phyloP scores from a whole-genome alignment of 1,140 invertebrate genomes.

The Drosophila pandora region DNA sequence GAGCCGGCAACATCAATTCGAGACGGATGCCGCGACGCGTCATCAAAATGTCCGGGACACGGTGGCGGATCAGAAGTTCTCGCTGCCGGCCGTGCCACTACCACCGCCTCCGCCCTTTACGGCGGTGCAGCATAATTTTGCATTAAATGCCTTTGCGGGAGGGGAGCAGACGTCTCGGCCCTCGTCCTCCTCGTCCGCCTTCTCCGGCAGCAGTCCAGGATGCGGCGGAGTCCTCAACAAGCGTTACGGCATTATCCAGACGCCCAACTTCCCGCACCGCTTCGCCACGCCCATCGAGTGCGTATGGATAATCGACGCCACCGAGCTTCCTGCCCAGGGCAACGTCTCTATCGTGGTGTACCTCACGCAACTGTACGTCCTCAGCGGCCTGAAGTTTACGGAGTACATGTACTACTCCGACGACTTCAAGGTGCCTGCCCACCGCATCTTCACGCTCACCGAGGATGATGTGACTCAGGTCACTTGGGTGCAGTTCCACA shows the following conservation, averaged over 20 bases:
- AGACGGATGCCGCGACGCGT: slow-evolving; percentile 13
- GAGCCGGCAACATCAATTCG: slow-evolving; percentile 20
- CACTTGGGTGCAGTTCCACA: slow-evolving; percentile 88
- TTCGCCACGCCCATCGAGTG: slow-evolving; percentile 93
- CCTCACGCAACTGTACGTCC: slow-evolving; percentile 94
- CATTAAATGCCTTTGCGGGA: slow-evolving; percentile 64
- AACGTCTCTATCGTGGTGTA: slow-evolving; percentile 91
- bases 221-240: slow-evolving; percentile 88
- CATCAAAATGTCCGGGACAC: slow-evolving; percentile 28
- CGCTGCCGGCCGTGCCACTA: slow-evolving; percentile 70
- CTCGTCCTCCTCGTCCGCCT: slow-evolving; percentile 12
- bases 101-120: slow-evolving; percentile 74
- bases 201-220: slow-evolving; percentile 18
- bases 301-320: slow-evolving; percentile 93
- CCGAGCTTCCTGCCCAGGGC: slow-evolving; percentile 83
- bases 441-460: slow-evolving; percentile 84
- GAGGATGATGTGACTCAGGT: slow-evolving; percentile 89
- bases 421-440: slow-evolving; percentile 87
- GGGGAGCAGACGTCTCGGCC: slow-evolving; percentile 24
- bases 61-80: slow-evolving; percentile 64
- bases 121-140: slow-evolving; percentile 63
- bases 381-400: slow-evolving; percentile 91
- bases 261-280: slow-evolving; percentile 91
- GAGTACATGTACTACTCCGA: slow-evolving; percentile 93
- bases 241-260: slow-evolving; percentile 89